A percentile compares a stretch with the other conserved stretches of the same genome.
Conservation (phyloP, 2,888 invertebrate species). For the Thyatira batis region DNA sequence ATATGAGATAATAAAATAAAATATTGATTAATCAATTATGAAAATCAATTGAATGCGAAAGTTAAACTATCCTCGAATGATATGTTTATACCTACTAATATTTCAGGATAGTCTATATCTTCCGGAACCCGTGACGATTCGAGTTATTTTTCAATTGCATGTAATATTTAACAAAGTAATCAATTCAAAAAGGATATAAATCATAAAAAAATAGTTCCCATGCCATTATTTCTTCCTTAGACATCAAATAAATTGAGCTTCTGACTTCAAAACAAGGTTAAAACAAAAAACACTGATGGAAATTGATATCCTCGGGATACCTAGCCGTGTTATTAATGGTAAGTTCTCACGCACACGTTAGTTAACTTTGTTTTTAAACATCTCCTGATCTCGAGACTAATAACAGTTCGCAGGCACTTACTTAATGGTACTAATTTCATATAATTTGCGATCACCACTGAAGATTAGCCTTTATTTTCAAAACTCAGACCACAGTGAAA, state of each 20-base stretch:
- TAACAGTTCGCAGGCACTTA: neutral
- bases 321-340: neutral
- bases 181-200: too few relatives aligned
- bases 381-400: constrained; percentile 1
- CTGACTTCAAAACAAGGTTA: neutral
- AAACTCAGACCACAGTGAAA: neutral
- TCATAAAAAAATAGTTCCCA: too few relatives aligned
- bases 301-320: neutral
- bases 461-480: neutral
- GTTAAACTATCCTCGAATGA: too few relatives aligned
- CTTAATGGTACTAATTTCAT: neutral
- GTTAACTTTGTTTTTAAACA: neutral
- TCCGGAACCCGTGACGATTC: too few relatives aligned
- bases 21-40: too few relatives aligned
- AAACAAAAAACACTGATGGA: neutral
- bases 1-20: too few relatives aligned
- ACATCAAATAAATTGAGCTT: neutral
- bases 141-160: too few relatives aligned
- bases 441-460: neutral
- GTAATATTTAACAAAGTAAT: too few relatives aligned
- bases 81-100: too few relatives aligned
- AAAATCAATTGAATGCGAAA: too few relatives aligned
- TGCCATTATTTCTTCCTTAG: neutral
- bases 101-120: too few relatives aligned
- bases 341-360: neutral